Conservation (phyloP, 2,113 vertebrate genomes). For the Semnornis frantzii region DNA sequence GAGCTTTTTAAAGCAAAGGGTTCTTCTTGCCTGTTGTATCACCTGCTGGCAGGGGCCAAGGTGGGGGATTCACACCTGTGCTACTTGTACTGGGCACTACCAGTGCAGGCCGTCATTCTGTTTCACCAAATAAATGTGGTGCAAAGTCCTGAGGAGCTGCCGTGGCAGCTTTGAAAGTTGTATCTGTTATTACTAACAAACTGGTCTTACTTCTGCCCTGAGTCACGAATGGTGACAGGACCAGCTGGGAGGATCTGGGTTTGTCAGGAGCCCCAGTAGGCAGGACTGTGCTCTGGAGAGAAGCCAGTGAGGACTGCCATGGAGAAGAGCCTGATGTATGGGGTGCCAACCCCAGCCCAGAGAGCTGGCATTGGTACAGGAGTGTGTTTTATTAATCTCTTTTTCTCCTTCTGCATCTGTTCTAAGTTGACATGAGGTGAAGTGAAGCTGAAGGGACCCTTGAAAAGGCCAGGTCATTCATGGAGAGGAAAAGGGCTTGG, state of each 20-base stretch:
- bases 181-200: background rate
- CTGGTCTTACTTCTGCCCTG: background rate
- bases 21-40: background rate
- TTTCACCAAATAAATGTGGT: background rate
- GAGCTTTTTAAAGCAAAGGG: background rate
- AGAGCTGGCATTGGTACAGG: background rate
- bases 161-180: background rate
- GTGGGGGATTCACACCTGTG: background rate
- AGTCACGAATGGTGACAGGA: background rate
- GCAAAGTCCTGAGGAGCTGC: background rate
- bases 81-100: background rate
- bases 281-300: background rate
- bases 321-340: background rate
- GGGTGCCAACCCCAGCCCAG: background rate
- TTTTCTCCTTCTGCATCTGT: background rate
- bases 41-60: background rate
- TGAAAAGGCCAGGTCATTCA: constrained; percentile 41
- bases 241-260: background rate
- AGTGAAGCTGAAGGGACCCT: constrained; percentile 46
- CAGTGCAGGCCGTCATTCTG: background rate
- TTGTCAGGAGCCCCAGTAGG: background rate
- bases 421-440: constrained; percentile 3
- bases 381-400: background rate
- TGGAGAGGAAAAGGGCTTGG: background rate
- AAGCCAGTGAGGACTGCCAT: background rate